Evolutionary conservation across 2,888 invertebrate genomes (phyloP).

Genomic region (Leptinotarsa juncta): DNA sequence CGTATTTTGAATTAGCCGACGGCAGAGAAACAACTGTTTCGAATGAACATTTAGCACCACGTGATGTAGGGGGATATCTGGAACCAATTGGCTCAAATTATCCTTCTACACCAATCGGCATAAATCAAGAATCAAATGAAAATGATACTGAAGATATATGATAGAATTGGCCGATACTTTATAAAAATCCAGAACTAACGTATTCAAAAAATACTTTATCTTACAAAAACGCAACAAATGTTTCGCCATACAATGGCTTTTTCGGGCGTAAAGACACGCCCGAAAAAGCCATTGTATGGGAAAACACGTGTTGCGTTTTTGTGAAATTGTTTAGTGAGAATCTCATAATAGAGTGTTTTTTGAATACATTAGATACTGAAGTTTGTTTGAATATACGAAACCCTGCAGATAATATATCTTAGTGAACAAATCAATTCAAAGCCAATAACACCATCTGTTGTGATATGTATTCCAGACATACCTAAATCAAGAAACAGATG

Average conservation of each 20-base stretch:
- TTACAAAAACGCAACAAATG: too few species aligned
- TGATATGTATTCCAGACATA: background rate
- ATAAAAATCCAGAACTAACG: too few species aligned
- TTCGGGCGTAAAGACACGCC: too few species aligned
- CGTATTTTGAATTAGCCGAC: conserved; percentile 35
- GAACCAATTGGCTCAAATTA: background rate
- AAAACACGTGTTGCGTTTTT: too few species aligned
- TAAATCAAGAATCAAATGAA: background rate
- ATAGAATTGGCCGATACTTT: too few species aligned
- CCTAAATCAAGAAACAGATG: background rate
- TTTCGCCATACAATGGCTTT: too few species aligned
- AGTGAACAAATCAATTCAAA: background rate
- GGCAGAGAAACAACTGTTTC: conserved; percentile 42
- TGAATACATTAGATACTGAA: background rate
- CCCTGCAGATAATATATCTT: background rate
- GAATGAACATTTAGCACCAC: conserved; percentile 38
- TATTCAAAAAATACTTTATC: too few species aligned
- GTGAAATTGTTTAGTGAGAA: too few species aligned
- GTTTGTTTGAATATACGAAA: background rate
- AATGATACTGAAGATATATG: background rate
- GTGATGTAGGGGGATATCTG: background rate
- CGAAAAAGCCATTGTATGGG: too few species aligned
- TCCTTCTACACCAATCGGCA: background rate
- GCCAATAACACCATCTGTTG: background rate
- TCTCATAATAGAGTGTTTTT: too few species aligned